Conservation (phyloP, 2,797 vertebrate species). For the Onychomys torridus region DNA sequence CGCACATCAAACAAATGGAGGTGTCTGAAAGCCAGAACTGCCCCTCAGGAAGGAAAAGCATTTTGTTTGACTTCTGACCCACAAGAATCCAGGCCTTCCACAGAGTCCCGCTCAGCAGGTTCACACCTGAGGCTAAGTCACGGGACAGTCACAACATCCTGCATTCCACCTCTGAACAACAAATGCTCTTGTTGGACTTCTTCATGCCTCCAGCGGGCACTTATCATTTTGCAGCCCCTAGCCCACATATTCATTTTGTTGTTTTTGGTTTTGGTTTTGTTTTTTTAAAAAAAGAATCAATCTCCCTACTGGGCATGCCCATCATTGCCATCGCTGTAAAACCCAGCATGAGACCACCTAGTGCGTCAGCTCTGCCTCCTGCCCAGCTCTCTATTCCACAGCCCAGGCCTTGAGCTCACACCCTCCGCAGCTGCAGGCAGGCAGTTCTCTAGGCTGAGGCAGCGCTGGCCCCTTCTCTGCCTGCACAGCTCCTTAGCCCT, state of each 20-base stretch:
- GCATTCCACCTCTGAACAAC: neutral
- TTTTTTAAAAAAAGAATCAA: neutral
- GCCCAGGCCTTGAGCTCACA: neutral
- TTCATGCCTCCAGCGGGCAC: neutral
- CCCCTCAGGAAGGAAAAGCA: neutral
- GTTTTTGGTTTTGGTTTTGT: too few species aligned
- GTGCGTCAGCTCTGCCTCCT: neutral
- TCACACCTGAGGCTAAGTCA: neutral
- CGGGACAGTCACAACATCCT: neutral
- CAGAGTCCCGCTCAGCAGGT: neutral
- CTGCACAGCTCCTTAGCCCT: neutral
- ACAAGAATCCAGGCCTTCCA: slow-evolving; percentile 12
- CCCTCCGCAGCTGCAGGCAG: neutral
- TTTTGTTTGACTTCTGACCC: neutral
- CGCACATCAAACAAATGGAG: neutral
- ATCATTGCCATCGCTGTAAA: neutral
- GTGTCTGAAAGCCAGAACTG: neutral
- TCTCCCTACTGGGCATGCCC: neutral
- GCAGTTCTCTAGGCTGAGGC: neutral
- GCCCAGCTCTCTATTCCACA: neutral
- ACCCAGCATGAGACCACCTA: neutral
- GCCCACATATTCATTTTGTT: neutral
- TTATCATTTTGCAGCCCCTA: neutral
- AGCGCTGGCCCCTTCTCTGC: neutral
- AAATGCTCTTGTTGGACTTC: neutral